These are phyloP conservation scores for Cistogaster globosa DNA, from an alignment of 2,888 invertebrate species.

Conservation along the genomic window DNA sequence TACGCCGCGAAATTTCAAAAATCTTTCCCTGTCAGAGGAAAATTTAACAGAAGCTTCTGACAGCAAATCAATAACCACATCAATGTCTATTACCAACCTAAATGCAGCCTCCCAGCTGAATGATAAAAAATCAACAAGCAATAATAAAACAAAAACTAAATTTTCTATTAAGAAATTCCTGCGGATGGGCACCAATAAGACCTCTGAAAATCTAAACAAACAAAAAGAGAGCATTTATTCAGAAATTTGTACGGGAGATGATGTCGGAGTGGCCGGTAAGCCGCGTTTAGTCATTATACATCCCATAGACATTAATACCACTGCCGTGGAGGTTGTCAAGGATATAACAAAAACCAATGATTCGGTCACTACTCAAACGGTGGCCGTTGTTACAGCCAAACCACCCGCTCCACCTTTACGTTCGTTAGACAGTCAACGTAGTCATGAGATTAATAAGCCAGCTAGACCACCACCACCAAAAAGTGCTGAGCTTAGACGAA, in stretches of 20 bases:
- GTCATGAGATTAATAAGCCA: conserved; percentile 85
- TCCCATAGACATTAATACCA: conserved; percentile 92
- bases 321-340: conserved; percentile 90
- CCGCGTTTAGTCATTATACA: conserved; percentile 93
- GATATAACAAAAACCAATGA: conserved; percentile 84
- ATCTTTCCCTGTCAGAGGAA: conserved; percentile 90
- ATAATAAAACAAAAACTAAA: conserved; percentile 87
- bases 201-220: conserved; percentile 83
- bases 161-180: conserved; percentile 93
- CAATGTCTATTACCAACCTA: conserved; percentile 64
- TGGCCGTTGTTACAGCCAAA: conserved; percentile 83
- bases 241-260: conserved; percentile 81
- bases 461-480: conserved; percentile 90
- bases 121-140: conserved; percentile 72
- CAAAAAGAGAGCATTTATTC: conserved; percentile 83
- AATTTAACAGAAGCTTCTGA: conserved; percentile 83
- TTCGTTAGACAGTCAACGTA: conserved; percentile 79
- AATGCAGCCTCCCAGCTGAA: conserved; percentile 41
- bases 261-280: conserved; percentile 83
- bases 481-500: conserved; percentile 86
- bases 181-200: conserved; percentile 90
- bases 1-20: conserved; percentile 84
- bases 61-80: conserved; percentile 60
- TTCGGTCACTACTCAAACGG: conserved; percentile 79
- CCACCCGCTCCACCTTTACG: conserved; percentile 92